Evolutionary conservation across 2,797 vertebrate genomes (phyloP).

Genomic region (Threskiornis aethiopicus): DNA sequence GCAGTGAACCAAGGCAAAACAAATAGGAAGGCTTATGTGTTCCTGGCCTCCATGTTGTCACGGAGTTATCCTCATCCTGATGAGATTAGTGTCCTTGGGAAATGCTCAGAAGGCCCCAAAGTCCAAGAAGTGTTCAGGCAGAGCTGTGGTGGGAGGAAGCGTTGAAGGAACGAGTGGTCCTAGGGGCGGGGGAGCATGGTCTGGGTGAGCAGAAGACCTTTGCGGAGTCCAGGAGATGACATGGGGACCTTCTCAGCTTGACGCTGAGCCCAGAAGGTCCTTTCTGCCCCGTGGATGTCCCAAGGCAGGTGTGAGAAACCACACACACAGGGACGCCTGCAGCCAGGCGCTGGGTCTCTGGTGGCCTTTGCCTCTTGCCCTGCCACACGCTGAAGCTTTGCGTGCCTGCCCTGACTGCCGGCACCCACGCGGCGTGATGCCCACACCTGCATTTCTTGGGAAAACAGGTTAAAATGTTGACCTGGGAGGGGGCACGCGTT

Average conservation of each 20-base stretch:
- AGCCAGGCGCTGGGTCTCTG: not conserved
- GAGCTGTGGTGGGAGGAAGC: not conserved
- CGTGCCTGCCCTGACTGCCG: not conserved
- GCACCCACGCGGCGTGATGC: not conserved
- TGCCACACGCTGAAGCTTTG: fast-evolving
- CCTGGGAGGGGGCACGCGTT: too few relatives aligned
- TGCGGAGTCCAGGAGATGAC: not conserved
- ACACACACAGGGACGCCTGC: fast-evolving
- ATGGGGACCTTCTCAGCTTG: not conserved
- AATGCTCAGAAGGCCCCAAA: not conserved
- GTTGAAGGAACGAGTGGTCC: fast-evolving
- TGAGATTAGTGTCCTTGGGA: not conserved
- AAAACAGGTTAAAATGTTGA: not conserved
- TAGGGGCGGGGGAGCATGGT: fast-evolving
- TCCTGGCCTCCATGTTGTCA: not conserved
- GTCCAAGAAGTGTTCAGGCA: not conserved
- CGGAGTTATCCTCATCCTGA: not conserved
- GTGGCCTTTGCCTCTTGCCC: not conserved
- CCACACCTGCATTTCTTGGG: not conserved
- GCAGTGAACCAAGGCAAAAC: not conserved
- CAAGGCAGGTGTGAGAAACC: not conserved
- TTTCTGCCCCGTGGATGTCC: not conserved
- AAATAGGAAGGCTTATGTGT: not conserved
- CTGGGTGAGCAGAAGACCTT: not conserved
- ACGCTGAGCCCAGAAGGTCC: not conserved